Percentiles rank a stretch among this genome's conserved stretches.
These are phyloP conservation scores for Scaptomyza reducta DNA, from an alignment of 2,888 invertebrate species.

Conservation along the genomic window DNA sequence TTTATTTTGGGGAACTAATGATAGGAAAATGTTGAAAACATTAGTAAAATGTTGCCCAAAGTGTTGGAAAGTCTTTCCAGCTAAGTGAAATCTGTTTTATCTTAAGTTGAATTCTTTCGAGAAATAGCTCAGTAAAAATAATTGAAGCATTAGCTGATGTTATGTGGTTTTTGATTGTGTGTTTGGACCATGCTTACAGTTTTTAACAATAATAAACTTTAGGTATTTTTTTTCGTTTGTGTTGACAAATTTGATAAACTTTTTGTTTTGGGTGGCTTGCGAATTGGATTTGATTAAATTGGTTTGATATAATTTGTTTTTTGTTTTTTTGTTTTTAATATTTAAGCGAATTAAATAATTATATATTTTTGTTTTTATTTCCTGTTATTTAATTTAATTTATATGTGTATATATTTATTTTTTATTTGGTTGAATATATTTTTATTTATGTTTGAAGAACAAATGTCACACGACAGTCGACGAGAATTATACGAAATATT, in stretches of 20 bases:
- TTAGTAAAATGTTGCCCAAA: constrained; percentile 6
- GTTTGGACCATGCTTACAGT: constrained; percentile 57
- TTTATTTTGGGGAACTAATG: constrained; percentile 59
- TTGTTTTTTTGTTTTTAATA: constrained; percentile 27
- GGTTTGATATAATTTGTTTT: constrained; percentile 57
- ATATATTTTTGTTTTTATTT: constrained; percentile 38
- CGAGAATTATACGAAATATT: constrained; percentile 83
- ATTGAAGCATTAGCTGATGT: constrained; percentile 25
- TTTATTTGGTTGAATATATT: constrained; percentile 54
- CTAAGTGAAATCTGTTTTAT: constrained; percentile 1
- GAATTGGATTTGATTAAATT: constrained; percentile 68
- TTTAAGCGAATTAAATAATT: constrained; percentile 64
- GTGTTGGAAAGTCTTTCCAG: constrained; percentile 10
- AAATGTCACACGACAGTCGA: constrained; percentile 80
- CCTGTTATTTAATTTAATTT: constrained; percentile 26
- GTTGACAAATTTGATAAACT: constrained; percentile 61
- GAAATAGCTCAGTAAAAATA: constrained; percentile 1
- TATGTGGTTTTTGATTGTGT: constrained; percentile 2
- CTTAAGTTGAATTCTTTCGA: neutral
- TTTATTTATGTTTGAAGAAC: constrained; percentile 71
- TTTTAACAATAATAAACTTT: constrained; percentile 75
- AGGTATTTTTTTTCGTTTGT: constrained; percentile 27
- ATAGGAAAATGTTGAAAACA: constrained; percentile 24
- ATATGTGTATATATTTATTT: constrained; percentile 41
- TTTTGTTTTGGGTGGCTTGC: constrained; percentile 49